Conservation (phyloP, 1,140 invertebrate genomes). For the Cydia pomonella region DNA sequence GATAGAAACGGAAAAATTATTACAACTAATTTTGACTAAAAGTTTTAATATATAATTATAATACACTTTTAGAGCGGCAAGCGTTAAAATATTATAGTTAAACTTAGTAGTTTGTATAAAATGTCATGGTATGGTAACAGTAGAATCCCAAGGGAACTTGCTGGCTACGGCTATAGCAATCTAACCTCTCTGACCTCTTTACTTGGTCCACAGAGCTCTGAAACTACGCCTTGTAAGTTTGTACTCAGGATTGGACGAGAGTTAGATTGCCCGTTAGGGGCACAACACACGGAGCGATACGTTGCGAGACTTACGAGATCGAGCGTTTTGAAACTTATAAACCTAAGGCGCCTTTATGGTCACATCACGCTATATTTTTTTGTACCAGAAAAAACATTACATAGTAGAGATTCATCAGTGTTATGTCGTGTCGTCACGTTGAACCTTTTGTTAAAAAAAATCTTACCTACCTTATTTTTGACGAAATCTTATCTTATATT, state of each 20-base stretch:
- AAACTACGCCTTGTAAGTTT: slow-evolving; percentile 2
- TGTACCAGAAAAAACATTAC: too few relatives aligned
- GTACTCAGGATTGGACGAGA: slow-evolving; percentile 12
- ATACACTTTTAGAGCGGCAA: too few relatives aligned
- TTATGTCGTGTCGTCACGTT: too few relatives aligned
- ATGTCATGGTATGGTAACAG: not conserved
- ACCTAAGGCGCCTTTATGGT: not conserved
- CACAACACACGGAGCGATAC: not conserved
- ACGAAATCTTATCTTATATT: too few relatives aligned
- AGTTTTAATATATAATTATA: too few relatives aligned
- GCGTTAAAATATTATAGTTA: too few relatives aligned
- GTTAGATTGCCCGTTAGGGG: not conserved
- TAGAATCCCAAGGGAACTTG: not conserved
- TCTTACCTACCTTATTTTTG: too few relatives aligned
- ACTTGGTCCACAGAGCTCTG: not conserved
- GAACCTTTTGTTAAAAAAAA: too few relatives aligned
- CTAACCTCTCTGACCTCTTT: not conserved
- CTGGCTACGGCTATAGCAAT: not conserved
- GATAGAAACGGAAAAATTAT: too few relatives aligned
- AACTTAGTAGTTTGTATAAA: not conserved
- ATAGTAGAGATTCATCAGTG: too few relatives aligned
- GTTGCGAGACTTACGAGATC: not conserved
- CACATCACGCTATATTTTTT: too few relatives aligned
- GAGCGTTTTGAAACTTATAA: not conserved
- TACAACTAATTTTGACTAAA: too few relatives aligned